Conservation (phyloP, 1,140 invertebrate genomes). For the Tyrophagus putrescentiae region DNA sequence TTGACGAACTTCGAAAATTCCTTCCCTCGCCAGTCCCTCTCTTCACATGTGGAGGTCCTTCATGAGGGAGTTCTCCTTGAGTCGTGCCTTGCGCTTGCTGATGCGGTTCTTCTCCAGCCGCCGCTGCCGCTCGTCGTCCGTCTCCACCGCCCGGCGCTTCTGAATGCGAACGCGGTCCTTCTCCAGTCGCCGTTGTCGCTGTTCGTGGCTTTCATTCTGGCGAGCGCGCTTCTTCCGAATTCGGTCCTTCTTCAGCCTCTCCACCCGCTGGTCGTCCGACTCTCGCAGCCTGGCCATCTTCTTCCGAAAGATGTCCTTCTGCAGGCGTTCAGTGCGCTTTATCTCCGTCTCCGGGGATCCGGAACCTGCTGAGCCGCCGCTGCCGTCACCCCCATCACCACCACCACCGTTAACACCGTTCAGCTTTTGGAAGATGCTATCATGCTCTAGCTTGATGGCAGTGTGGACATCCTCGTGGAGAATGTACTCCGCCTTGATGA, state of each 20-base stretch:
- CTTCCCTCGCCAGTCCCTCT: too few species aligned
- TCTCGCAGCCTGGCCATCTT: conserved; percentile 5
- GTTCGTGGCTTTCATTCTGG: conserved; percentile 14
- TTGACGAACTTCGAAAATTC: too few species aligned
- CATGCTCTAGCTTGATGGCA: too few species aligned
- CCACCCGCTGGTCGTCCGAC: not conserved
- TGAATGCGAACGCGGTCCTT: conserved; percentile 8
- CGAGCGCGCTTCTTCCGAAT: not conserved
- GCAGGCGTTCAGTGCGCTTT: conserved; percentile 1
- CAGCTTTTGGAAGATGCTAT: not conserved
- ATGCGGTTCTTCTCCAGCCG: conserved; percentile 13
- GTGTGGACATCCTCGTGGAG: not conserved
- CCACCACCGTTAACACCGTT: not conserved
- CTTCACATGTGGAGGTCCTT: too few species aligned
- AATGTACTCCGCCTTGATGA: not conserved
- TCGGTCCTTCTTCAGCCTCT: conserved; percentile 7
- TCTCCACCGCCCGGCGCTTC: conserved; percentile 7
- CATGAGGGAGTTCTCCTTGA: conserved; percentile 11
- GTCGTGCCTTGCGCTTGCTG: not conserved
- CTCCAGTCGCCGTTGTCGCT: not conserved
- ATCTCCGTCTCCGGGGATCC: too few species aligned
- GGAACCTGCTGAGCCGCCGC: too few species aligned
- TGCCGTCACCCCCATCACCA: not conserved
- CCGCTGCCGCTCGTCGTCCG: not conserved
- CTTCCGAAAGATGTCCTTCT: conserved; percentile 8